A percentile compares a stretch with the other conserved stretches of the same genome.
Conservation (phyloP, 1,140 invertebrate genomes). For the Mycetomoellerius zeteki region DNA sequence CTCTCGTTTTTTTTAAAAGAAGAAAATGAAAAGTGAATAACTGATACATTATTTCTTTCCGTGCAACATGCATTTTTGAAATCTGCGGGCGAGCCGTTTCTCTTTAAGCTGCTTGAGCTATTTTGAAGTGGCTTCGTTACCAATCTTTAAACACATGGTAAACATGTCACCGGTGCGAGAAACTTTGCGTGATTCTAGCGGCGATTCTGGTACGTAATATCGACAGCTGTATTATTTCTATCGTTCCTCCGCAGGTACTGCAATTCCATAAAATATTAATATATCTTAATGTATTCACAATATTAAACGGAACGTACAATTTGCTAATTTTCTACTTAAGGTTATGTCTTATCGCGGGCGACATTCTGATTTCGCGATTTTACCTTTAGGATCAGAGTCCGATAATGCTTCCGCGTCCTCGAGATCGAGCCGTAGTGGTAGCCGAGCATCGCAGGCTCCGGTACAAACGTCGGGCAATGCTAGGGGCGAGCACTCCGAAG, state of each 20-base stretch:
- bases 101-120: not conserved
- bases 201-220: constrained; percentile 79
- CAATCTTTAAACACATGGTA: not conserved
- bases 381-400: constrained; percentile 85
- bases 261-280: not conserved
- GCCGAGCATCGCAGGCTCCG: constrained; percentile 76
- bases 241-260: not conserved
- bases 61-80: not conserved
- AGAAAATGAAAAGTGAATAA: not conserved
- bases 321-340: not conserved
- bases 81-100: not conserved
- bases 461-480: constrained; percentile 73
- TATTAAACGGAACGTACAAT: not conserved
- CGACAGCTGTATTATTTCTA: not conserved
- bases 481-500: constrained; percentile 78
- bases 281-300: not conserved
- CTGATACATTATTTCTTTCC: not conserved
- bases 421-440: constrained; percentile 82
- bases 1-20: not conserved
- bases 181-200: constrained; percentile 77
- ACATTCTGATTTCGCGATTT: not conserved
- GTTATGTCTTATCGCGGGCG: not conserved
- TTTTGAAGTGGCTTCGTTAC: not conserved
- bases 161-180: constrained; percentile 77
- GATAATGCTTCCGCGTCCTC: constrained; percentile 84